Base-by-base conservation (phyloP, 2,797 vertebrate species). In the Micropoecilia bifurca region DNA sequence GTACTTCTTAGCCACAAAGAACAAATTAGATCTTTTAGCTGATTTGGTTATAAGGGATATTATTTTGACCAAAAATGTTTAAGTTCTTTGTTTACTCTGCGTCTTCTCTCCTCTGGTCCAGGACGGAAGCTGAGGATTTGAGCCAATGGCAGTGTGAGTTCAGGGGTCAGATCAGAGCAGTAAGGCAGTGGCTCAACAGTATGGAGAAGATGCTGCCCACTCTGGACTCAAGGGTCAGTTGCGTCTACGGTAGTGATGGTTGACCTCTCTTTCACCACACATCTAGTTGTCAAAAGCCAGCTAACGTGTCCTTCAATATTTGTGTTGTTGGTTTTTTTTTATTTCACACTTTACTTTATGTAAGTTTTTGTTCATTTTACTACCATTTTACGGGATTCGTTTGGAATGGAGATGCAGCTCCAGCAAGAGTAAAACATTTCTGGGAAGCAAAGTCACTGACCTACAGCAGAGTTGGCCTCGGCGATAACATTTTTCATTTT, bases 141-240 rank as follows among this genome's bases (percentile, higher is more conserved):
- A 92, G 86, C 69, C 95, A 94, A 76, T 93, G 90, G 93, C 88
- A 95, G 80, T 91, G 86, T 83, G 96, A 96, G 75, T 96, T 96
- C 88, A 95, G 95, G 33, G 95, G 95, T 88, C 96, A 95, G 85
- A 96, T 97, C 90, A 88, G 91, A 77, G 95, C 96, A 8, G 94
- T 97, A 88, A 94, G 95, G 83, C 91, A 94, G 87, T 97, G 97
- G 96, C 95, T 97, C 87, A 96, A 90, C 22, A 85, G 85, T 18
- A 90, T 97, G 93, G 97, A 97, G 95, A 95, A 93, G 95, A 95
- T 90, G 88, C 91, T 97, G 18, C 95, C 93, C 18, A 83, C 93
- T 73, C 48, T 85, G 33, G 92, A 94, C 74, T 82, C 77, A 39
- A 90, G 90, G 96, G 97, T 97, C 84, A 93, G 94, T 91, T 59